Percentiles rank a stretch among this genome's conserved stretches.
Conservation (phyloP, 2,113 vertebrate genomes). For the Neogobius melanostomus region DNA sequence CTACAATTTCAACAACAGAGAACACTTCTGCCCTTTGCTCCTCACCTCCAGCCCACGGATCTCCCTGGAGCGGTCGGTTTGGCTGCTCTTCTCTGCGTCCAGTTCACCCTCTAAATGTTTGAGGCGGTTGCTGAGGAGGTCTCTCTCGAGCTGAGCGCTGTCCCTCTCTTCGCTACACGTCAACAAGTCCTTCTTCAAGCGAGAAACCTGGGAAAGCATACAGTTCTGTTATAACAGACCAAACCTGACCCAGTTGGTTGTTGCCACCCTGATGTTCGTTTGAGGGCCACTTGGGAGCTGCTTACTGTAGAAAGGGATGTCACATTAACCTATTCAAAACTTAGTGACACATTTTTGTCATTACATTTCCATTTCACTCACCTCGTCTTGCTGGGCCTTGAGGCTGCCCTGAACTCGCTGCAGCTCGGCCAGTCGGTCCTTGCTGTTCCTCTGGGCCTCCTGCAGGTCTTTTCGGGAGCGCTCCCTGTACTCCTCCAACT, state of each 20-base stretch:
- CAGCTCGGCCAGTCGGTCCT: slow-evolving; percentile 83
- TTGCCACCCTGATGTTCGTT: too few species aligned
- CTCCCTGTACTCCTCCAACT: slow-evolving; percentile 90
- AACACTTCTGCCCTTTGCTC: slow-evolving; percentile 14
- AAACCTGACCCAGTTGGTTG: too few species aligned
- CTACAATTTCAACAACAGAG: too few species aligned
- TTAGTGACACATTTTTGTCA: neutral
- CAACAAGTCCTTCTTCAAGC: slow-evolving; percentile 86
- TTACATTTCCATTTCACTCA: slow-evolving; percentile 46
- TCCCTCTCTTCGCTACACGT: slow-evolving; percentile 83
- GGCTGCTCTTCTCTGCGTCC: slow-evolving; percentile 79
- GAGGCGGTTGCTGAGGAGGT: slow-evolving; percentile 85
- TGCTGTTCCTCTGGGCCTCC: slow-evolving; percentile 85
- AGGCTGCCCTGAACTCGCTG: slow-evolving; percentile 82
- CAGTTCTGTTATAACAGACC: neutral
- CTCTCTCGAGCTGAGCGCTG: slow-evolving; percentile 81
- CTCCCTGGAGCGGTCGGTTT: slow-evolving; percentile 84
- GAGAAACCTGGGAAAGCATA: slow-evolving; percentile 72
- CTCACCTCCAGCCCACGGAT: slow-evolving; percentile 86
- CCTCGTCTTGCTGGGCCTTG: slow-evolving; percentile 88
- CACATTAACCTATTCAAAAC: neutral
- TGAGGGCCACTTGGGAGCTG: too few species aligned
- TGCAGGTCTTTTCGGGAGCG: slow-evolving; percentile 85
- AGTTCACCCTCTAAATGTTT: slow-evolving; percentile 84
- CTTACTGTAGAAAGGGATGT: too few species aligned